A percentile compares a stretch with the other conserved stretches of the same genome.
phyloP scores from a whole-genome alignment of 2,888 invertebrate genomes.

The Calephelis perditalis region DNA sequence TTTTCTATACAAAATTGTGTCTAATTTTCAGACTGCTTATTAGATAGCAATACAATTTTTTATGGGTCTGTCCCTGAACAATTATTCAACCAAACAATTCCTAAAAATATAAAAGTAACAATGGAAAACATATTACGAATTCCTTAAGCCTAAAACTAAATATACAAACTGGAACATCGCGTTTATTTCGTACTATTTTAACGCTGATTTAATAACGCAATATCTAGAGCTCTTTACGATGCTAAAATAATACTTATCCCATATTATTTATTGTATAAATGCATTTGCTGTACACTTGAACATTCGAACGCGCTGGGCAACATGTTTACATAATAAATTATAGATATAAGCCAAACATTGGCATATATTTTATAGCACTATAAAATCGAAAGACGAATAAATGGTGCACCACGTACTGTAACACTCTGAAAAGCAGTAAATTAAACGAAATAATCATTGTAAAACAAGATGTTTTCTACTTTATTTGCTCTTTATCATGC shows the following conservation, averaged over 20 bases:
- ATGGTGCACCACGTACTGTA: slow-evolving; percentile 37
- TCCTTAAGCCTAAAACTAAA: too few species aligned
- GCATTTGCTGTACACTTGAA: slow-evolving; percentile 31
- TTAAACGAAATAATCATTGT: slow-evolving; percentile 25
- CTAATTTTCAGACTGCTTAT: too few species aligned
- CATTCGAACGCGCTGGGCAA: slow-evolving; percentile 31
- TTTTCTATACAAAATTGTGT: too few species aligned
- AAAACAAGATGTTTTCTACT: slow-evolving; percentile 7
- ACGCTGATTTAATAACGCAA: too few species aligned
- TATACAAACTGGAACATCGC: too few species aligned
- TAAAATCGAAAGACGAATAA: slow-evolving; percentile 57
- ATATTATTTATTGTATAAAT: slow-evolving; percentile 19
- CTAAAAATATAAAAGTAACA: too few species aligned
- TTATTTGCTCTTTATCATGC: slow-evolving; percentile 1
- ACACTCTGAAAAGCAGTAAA: slow-evolving; percentile 32
- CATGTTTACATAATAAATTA: slow-evolving; percentile 68
- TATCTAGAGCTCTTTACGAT: background rate
- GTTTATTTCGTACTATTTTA: too few species aligned
- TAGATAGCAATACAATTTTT: too few species aligned
- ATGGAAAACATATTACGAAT: too few species aligned
- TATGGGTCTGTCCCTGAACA: too few species aligned
- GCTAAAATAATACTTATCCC: slow-evolving; percentile 9
- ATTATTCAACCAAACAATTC: too few species aligned
- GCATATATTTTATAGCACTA: slow-evolving; percentile 62
- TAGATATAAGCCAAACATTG: slow-evolving; percentile 63